A percentile compares a stretch with the other conserved stretches of the same genome.
phyloP scores from a whole-genome alignment of 1,140 invertebrate species.

The Lasioglossum baleicum region DNA sequence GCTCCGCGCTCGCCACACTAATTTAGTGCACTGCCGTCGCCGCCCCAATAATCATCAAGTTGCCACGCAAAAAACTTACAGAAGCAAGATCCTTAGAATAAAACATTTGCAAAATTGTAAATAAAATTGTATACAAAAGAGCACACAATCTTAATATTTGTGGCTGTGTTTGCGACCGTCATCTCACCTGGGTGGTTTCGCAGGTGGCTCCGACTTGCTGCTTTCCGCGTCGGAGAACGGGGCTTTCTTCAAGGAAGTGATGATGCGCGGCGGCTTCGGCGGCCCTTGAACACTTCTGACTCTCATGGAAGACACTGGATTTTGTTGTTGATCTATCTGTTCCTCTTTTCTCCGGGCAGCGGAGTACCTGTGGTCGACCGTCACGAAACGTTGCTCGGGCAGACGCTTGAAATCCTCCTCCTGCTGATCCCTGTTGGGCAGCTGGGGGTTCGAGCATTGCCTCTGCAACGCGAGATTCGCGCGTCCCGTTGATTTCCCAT shows the following conservation, averaged over 20 bases:
- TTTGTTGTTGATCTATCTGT: constrained; percentile 65
- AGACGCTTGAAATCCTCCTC: constrained; percentile 36
- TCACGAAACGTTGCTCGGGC: constrained; percentile 37
- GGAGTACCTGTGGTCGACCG: constrained; percentile 25
- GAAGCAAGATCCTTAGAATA: background rate
- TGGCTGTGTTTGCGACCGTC: too few relatives aligned
- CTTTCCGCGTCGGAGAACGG: constrained; percentile 65
- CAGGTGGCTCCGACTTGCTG: constrained; percentile 60
- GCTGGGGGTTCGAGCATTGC: constrained; percentile 74
- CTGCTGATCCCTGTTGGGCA: constrained; percentile 58
- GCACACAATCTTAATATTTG: too few relatives aligned
- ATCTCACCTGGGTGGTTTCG: constrained; percentile 69
- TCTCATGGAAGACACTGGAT: constrained; percentile 71
- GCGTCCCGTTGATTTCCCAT: constrained; percentile 27
- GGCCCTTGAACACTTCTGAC: constrained; percentile 66
- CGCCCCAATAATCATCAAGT: constrained; percentile 44
- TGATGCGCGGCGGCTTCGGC: constrained; percentile 74
- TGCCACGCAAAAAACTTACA: background rate
- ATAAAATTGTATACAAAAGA: too few relatives aligned
- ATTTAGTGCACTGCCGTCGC: constrained; percentile 25
- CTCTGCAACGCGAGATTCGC: constrained; percentile 60
- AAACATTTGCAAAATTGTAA: too few relatives aligned
- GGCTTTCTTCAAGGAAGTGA: constrained; percentile 70
- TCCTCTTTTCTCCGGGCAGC: constrained; percentile 37
- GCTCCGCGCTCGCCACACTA: background rate